phyloP scores from a whole-genome alignment of 2,797 vertebrate genomes.

The Notamacropus eugenii region DNA sequence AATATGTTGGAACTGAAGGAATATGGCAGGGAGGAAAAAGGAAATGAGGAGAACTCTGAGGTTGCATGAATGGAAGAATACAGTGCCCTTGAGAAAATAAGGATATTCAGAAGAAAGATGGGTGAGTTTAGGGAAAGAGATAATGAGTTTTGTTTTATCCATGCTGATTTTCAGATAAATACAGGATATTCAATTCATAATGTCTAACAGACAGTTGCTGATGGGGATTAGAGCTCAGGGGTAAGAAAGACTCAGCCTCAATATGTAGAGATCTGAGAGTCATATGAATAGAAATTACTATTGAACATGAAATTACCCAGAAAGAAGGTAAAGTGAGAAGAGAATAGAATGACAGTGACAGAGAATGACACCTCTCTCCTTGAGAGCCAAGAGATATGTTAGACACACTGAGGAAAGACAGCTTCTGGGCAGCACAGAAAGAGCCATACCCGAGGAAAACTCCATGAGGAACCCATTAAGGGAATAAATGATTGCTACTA shows the following conservation, averaged over 20 bases:
- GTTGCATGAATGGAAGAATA: not conserved
- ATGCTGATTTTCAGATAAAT: not conserved
- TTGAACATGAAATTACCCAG: not conserved
- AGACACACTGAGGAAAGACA: not conserved
- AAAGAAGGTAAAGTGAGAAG: not conserved
- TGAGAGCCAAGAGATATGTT: not conserved
- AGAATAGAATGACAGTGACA: not conserved
- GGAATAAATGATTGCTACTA: not conserved
- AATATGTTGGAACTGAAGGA: not conserved
- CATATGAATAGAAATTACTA: not conserved
- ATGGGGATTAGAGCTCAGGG: not conserved
- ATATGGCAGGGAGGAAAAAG: not conserved
- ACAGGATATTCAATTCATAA: not conserved
- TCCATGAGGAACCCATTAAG: not conserved
- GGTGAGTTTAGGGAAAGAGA: not conserved
- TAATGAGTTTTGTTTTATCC: not conserved
- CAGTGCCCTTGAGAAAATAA: not conserved
- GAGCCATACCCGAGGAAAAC: not conserved
- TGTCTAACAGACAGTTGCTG: not conserved
- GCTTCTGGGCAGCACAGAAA: not conserved
- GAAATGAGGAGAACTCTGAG: not conserved
- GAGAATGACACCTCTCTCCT: not conserved
- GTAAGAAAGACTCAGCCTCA: not conserved
- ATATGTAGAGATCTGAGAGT: not conserved
- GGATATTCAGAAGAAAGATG: not conserved